Percentiles rank a stretch among this genome's conserved stretches.
Evolutionary conservation across 2,888 invertebrate species (phyloP).

Genomic region (Hirudinaria manillensis): DNA sequence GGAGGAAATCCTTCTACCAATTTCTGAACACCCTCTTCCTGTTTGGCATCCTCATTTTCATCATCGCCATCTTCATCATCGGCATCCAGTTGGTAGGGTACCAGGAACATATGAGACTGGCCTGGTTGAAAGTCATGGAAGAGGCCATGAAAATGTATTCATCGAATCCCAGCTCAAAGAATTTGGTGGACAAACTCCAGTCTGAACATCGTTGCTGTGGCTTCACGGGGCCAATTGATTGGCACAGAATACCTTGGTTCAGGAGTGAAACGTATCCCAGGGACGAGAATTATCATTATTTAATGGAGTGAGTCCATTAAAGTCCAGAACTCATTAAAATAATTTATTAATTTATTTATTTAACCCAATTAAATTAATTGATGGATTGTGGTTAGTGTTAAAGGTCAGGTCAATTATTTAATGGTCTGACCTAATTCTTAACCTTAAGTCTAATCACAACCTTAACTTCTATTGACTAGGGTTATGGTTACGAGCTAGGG

Average conservation of each 20-base stretch:
- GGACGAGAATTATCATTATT: neutral
- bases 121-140: constrained; percentile 13
- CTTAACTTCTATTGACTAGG: too few species aligned
- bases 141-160: constrained; percentile 20
- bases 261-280: neutral
- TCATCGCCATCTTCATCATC: constrained; percentile 13
- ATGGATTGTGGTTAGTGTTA: too few species aligned
- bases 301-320: neutral
- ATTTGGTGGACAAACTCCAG: constrained; percentile 24
- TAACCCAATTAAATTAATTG: too few species aligned
- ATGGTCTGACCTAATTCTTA: too few species aligned
- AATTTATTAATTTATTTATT: too few species aligned
- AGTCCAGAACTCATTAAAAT: too few species aligned
- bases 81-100: constrained; percentile 9
- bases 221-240: neutral
- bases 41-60: neutral
- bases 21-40: constrained; percentile 16
- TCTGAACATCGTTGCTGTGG: constrained; percentile 25
- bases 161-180: constrained; percentile 20
- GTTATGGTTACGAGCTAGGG: too few species aligned
- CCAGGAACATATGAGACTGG: neutral
- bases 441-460: too few species aligned
- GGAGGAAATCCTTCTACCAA: neutral
- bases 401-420: too few species aligned
- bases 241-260: constrained; percentile 17